Conservation (phyloP, 2,888 invertebrate species). For the Zootermopsis nevadensis region DNA sequence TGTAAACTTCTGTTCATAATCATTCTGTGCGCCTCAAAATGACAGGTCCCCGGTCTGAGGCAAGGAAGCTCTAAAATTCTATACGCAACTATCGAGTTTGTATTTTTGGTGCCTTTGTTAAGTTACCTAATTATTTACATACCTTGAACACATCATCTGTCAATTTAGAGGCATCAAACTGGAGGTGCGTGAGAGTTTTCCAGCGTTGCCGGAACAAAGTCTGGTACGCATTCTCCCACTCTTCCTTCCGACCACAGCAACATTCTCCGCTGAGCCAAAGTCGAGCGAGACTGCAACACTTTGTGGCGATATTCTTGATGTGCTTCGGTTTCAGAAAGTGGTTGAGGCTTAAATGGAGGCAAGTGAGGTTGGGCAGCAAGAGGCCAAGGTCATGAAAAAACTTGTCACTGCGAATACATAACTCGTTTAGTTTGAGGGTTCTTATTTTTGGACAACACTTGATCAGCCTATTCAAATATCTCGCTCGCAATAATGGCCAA, state of each 20-base stretch:
- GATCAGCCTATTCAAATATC: not conserved
- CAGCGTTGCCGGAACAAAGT: not conserved
- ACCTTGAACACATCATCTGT: not conserved
- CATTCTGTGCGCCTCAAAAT: no score
- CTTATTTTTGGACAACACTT: not conserved
- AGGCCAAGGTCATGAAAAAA: not conserved
- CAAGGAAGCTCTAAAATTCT: no score
- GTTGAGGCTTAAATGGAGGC: not conserved
- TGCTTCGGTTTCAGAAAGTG: not conserved
- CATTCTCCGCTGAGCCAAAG: conserved; percentile 24
- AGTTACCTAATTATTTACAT: not conserved
- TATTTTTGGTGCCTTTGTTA: no score
- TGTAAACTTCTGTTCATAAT: no score
- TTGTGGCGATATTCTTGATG: not conserved
- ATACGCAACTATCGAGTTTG: no score
- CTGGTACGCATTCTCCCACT: not conserved
- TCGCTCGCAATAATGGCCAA: not conserved
- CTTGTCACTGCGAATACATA: conserved; percentile 16
- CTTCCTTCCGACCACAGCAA: not conserved
- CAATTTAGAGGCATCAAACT: conserved; percentile 12
- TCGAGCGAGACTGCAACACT: not conserved
- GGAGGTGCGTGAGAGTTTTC: conserved; percentile 11
- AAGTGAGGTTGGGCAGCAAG: not conserved
- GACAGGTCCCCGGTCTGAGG: no score
- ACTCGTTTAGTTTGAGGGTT: not conserved